Evolutionary conservation across 2,888 invertebrate species (phyloP), one percentile per base, ranked within the genome.

Genomic region (Agrotis ipsilon): DNA sequence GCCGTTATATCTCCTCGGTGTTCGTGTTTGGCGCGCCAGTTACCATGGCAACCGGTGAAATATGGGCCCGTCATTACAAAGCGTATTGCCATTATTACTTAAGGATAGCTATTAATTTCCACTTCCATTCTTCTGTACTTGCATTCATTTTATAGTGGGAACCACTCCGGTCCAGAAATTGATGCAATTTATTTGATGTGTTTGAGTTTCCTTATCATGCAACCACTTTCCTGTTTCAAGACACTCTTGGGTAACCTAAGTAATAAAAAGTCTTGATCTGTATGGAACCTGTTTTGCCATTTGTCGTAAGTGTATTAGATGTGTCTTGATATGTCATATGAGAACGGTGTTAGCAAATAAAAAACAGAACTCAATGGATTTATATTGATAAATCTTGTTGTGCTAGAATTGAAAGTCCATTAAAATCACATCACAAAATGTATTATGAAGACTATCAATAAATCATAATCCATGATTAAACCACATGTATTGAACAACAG

Each of bases 31-130:
- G 92, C 88, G 86, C 90, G 89, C 83, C 86, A 73, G 94, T 95
- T 91, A 83, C 91, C 90, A 93, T 92, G 89, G 90, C 89, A 87
- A 95, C 95, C 85, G 84, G 92, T 95, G 94, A 94, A 94, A 92
- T 95, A 95, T 95, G 91, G 91, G 87, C 89, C 84, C 89, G 94
- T 93, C 94, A 93, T 91, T 90, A 89, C 89, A 87, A 88, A 90
- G 89, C 89, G 92, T 91, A 92, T 91, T 90, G 90, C 92, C 86
- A 92, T 92, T 94, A 94, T 94, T 93, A 94, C 90, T 90, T 87
- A 92, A 93, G 92, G 92, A 94, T 94, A 92, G 88, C 92, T 90
- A 91, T 94, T 93, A 89, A 93, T 93, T 93, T 90, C 75, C 88
- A 88, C 85, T 85, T 80, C 80, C 87, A 88, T 89, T 88, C 87